A percentile compares a stretch with the other conserved stretches of the same genome.
phyloP scores from a whole-genome alignment of 2,888 invertebrate species.

The Epinotia demarniana region DNA sequence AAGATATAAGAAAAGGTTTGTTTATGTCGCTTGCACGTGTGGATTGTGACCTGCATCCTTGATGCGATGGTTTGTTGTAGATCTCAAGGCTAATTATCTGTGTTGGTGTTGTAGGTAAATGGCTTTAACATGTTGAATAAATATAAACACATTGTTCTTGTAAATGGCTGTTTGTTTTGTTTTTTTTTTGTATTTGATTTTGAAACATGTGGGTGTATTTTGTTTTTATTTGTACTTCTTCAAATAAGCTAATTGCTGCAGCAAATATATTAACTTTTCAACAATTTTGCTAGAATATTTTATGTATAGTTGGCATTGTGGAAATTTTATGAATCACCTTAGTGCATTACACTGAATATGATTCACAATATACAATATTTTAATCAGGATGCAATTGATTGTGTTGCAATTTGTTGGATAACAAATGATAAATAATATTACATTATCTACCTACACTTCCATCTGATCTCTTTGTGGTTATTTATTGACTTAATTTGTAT shows the following conservation, averaged over 20 bases:
- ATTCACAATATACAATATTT: not conserved
- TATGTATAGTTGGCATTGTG: not conserved
- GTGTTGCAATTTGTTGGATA: too few species aligned
- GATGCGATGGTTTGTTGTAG: slow-evolving; percentile 48
- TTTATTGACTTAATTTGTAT: too few species aligned
- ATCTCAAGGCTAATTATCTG: slow-evolving; percentile 44
- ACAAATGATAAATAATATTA: too few species aligned
- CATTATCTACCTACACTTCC: too few species aligned
- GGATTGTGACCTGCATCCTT: slow-evolving; percentile 57
- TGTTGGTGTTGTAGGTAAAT: slow-evolving; percentile 44
- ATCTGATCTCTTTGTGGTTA: too few species aligned
- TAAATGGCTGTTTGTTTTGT: not conserved
- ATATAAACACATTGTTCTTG: slow-evolving; percentile 33
- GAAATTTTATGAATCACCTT: not conserved
- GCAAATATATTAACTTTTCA: not conserved
- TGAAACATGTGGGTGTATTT: not conserved
- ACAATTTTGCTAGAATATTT: not conserved
- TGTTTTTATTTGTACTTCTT: not conserved
- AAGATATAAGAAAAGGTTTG: slow-evolving; percentile 70
- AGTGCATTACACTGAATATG: not conserved
- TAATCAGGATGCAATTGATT: too few species aligned
- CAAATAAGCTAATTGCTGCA: not conserved
- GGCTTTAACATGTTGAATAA: slow-evolving; percentile 30
- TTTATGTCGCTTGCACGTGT: slow-evolving; percentile 62
- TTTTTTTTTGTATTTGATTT: not conserved